Percentiles rank a stretch among this genome's conserved stretches.
These are phyloP conservation scores for Uria lomvia DNA, from an alignment of 2,113 vertebrate species.

Conservation along the genomic window DNA sequence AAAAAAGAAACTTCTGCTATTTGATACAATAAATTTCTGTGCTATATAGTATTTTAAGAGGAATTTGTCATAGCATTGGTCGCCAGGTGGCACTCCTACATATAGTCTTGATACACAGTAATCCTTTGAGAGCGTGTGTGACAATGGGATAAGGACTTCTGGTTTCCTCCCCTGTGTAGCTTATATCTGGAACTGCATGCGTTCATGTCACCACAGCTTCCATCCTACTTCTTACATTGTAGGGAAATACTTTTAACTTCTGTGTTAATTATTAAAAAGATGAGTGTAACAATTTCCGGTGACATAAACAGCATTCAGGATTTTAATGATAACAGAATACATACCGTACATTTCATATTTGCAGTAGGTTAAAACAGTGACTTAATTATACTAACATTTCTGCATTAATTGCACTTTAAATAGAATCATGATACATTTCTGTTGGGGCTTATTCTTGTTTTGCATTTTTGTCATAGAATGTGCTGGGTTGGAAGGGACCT, in stretches of 20 bases:
- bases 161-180: neutral
- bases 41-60: neutral
- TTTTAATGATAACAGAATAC: neutral
- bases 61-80: neutral
- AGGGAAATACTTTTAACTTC: neutral
- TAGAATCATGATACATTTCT: neutral
- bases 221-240: neutral
- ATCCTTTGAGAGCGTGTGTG: neutral
- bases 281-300: neutral
- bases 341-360: neutral
- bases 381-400: neutral
- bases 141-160: neutral
- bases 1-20: neutral
- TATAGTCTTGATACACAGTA: neutral
- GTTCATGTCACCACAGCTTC: neutral
- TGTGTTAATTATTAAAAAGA: neutral
- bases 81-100: slow-evolving; percentile 49
- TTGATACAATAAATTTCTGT: neutral
- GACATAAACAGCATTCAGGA: neutral
- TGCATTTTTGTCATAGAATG: neutral
- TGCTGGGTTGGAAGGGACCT: neutral
- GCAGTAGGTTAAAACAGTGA: neutral
- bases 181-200: fast-evolving
- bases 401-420: neutral
- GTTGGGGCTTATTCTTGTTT: neutral